Conservation (phyloP, 2,888 invertebrate genomes). For the Hirtodrosophila duncani region DNA sequence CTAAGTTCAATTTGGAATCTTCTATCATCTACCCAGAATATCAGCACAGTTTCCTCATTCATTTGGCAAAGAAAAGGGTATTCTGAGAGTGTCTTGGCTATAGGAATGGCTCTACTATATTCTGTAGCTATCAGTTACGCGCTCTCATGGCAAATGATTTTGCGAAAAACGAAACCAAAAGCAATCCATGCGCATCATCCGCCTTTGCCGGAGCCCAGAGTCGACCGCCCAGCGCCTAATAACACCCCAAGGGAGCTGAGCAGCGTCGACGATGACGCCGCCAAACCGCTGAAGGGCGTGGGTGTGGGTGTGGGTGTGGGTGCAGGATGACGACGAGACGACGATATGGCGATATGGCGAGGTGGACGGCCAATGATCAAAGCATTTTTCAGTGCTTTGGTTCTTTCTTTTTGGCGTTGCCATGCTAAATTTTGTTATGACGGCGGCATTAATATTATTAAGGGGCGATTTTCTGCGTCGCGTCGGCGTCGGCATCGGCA, state of each 20-base stretch:
- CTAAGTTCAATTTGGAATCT: no score
- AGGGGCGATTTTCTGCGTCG: slow-evolving; percentile 58
- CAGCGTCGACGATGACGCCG: slow-evolving; percentile 1
- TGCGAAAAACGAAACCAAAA: slow-evolving; percentile 37
- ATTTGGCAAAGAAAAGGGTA: no score
- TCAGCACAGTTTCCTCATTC: no score
- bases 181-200: slow-evolving; percentile 16
- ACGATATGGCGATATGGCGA: neutral
- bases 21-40: no score
- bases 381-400: slow-evolving; percentile 52
- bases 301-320: slow-evolving; percentile 21
- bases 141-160: slow-evolving; percentile 54
- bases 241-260: slow-evolving; percentile 71
- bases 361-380: slow-evolving; percentile 61
- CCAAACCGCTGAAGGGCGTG: slow-evolving; percentile 12
- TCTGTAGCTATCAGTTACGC: slow-evolving; percentile 65
- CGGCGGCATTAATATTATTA: slow-evolving; percentile 72
- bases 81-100: no score
- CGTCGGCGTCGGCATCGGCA: slow-evolving; percentile 4
- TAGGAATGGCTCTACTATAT: no score
- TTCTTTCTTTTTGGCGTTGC: slow-evolving; percentile 32
- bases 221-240: slow-evolving; percentile 68
- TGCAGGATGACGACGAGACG: neutral
- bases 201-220: slow-evolving; percentile 11
- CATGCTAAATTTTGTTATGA: slow-evolving; percentile 62